These are phyloP conservation scores for Phengaris arion DNA, from an alignment of 2,888 invertebrate species.

Conservation along the genomic window DNA sequence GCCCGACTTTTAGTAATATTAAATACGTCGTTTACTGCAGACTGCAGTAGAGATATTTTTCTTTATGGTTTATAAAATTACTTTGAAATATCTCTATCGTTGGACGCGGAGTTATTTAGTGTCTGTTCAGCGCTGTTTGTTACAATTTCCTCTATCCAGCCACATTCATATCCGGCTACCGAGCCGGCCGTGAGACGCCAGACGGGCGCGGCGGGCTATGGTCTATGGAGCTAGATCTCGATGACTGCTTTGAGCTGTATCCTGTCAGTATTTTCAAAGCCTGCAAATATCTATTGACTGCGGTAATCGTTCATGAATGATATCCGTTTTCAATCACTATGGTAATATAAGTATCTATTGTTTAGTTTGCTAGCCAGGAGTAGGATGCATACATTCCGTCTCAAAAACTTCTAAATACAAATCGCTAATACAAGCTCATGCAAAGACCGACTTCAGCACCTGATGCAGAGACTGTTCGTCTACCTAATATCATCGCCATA, in stretches of 20 bases:
- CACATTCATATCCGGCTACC: constrained; percentile 29
- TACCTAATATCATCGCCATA: background rate
- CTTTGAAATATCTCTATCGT: background rate
- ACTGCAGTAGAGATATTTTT: background rate
- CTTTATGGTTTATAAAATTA: background rate
- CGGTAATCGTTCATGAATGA: background rate
- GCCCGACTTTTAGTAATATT: background rate
- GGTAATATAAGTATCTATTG: background rate
- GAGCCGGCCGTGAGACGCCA: background rate
- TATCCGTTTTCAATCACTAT: too few species aligned
- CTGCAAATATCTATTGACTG: background rate
- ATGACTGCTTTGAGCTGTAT: background rate
- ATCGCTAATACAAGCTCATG: background rate
- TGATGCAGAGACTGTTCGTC: background rate
- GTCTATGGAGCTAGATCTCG: background rate
- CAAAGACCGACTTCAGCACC: background rate
- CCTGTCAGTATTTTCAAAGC: background rate
- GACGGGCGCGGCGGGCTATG: background rate
- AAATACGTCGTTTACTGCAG: background rate
- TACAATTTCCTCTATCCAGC: constrained; percentile 29
- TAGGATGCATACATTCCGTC: too few species aligned
- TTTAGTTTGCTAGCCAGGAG: too few species aligned
- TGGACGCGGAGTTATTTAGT: constrained; percentile 1
- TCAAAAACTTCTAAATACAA: too few species aligned
- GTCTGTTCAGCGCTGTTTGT: constrained; percentile 14